Conservation (phyloP, 2,113 vertebrate genomes). For the Gallinago media region DNA sequence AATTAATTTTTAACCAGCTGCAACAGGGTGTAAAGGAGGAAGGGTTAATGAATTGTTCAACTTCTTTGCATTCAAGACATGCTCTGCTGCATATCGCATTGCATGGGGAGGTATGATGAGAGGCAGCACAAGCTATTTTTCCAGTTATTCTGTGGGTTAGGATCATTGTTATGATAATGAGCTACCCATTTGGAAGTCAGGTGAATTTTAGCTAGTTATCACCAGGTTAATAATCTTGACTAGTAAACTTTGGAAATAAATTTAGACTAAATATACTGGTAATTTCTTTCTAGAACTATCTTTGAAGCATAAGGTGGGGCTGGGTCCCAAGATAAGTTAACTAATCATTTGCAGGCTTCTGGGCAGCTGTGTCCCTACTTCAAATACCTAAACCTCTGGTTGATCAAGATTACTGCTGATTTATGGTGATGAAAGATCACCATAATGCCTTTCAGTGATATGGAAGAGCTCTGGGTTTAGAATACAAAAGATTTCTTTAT, state of each 20-base stretch:
- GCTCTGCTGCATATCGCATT: neutral
- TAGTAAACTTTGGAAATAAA: neutral
- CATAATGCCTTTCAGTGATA: neutral
- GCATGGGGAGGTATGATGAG: neutral
- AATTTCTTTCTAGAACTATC: neutral
- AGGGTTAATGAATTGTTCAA: neutral
- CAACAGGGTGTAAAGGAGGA: neutral
- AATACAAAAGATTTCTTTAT: neutral
- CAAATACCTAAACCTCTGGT: neutral
- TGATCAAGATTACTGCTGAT: neutral
- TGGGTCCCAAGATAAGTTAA: neutral
- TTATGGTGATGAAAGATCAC: neutral
- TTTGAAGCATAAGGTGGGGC: neutral
- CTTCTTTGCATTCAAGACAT: neutral
- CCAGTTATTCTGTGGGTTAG: neutral
- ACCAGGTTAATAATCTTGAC: neutral
- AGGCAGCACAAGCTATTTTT: neutral
- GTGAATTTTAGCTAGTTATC: neutral
- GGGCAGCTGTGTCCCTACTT: neutral
- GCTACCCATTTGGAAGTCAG: neutral
- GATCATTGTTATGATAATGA: neutral
- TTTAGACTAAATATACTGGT: neutral
- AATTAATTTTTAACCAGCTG: neutral
- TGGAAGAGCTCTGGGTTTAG: neutral
- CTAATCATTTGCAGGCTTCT: neutral